Conservation (phyloP, 2,888 invertebrate species). For the Temnothorax rugatulus region DNA sequence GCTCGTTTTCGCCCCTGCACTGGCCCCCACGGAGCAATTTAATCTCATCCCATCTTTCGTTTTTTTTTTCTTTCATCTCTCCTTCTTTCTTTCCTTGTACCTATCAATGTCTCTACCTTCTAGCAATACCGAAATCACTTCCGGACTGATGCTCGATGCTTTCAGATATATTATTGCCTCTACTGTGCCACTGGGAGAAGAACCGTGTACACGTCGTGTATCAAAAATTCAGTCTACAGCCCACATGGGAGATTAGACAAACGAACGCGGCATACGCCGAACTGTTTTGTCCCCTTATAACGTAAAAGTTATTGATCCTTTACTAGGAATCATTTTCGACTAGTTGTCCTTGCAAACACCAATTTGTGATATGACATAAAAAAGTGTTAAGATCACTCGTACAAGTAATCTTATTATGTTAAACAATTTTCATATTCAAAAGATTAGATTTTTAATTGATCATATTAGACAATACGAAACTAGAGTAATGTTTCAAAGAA, state of each 20-base stretch:
- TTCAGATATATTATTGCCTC: slow-evolving; percentile 45
- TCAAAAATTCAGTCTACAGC: slow-evolving; percentile 40
- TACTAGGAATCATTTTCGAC: neutral
- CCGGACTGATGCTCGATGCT: slow-evolving; percentile 16
- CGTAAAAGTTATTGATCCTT: neutral
- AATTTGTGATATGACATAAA: neutral
- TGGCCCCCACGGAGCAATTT: slow-evolving; percentile 78
- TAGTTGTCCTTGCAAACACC: neutral
- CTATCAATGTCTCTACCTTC: slow-evolving; percentile 71
- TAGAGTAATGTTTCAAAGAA: neutral
- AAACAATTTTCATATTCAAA: neutral
- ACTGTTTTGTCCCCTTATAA: neutral
- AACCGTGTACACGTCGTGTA: slow-evolving; percentile 20
- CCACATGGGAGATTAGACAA: slow-evolving; percentile 21
- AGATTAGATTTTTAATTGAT: neutral
- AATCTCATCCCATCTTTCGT: slow-evolving; percentile 77
- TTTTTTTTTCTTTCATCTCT: slow-evolving; percentile 1
- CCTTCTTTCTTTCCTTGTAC: slow-evolving; percentile 31
- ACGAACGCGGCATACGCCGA: neutral
- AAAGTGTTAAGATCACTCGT: neutral
- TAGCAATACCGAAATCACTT: slow-evolving; percentile 61
- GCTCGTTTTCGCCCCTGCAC: slow-evolving; percentile 49
- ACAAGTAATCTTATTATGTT: slow-evolving; percentile 27
- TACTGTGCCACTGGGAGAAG: neutral
- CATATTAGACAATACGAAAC: too few species aligned